A percentile compares a stretch with the other conserved stretches of the same genome.
These are phyloP conservation scores for Nemoura dubitans DNA, from an alignment of 2,888 invertebrate species.

Conservation along the genomic window DNA sequence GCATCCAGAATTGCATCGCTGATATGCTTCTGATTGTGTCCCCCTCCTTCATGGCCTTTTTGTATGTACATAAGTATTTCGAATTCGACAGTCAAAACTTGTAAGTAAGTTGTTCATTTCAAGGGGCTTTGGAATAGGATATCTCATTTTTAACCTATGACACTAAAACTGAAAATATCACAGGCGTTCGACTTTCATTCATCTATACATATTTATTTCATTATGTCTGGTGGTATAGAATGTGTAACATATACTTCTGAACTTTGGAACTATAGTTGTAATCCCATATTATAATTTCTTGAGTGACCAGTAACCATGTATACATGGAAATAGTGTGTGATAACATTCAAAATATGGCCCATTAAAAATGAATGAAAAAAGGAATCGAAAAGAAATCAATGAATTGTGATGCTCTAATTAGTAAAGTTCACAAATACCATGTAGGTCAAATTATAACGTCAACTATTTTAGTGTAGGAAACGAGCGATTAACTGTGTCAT, in stretches of 20 bases:
- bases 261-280: not conserved
- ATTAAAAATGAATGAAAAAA: constrained; percentile 12
- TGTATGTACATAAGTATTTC: too few species aligned
- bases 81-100: too few species aligned
- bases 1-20: too few species aligned
- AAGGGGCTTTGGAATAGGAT: not conserved
- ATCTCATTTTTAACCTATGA: not conserved
- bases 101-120: too few species aligned
- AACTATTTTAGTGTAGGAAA: not conserved
- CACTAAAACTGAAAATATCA: not conserved
- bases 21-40: too few species aligned
- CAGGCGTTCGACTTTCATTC: not conserved
- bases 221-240: not conserved
- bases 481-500: not conserved
- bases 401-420: not conserved
- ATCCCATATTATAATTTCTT: not conserved
- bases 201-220: not conserved
- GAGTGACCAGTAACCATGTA: not conserved
- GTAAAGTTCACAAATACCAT: not conserved
- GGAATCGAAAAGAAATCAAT: not conserved
- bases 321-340: not conserved
- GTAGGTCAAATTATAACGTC: not conserved
- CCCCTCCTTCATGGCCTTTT: too few species aligned
- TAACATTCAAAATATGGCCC: not conserved
- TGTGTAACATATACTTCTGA: not conserved